Percentiles rank a stretch among this genome's conserved stretches.
These are phyloP conservation scores for Bombyx mandarina DNA, from an alignment of 1,140 invertebrate genomes.

Conservation along the genomic window DNA sequence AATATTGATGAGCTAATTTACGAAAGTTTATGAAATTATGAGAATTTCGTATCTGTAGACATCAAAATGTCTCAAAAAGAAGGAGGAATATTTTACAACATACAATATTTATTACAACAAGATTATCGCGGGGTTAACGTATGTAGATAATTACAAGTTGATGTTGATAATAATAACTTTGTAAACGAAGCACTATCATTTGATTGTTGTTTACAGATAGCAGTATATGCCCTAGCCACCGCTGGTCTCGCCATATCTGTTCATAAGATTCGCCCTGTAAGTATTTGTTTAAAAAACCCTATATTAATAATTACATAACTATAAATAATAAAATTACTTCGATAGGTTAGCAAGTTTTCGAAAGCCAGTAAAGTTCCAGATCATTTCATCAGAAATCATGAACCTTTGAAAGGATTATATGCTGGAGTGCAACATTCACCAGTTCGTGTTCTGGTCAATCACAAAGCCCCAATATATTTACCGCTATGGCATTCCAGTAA, in stretches of 20 bases:
- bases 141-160: slow-evolving; percentile 10
- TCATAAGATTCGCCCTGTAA: slow-evolving; percentile 67
- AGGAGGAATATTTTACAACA: slow-evolving; percentile 42
- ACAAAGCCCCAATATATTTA: slow-evolving; percentile 61
- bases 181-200: slow-evolving; percentile 13
- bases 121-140: slow-evolving; percentile 63
- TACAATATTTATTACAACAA: slow-evolving; percentile 47
- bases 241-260: slow-evolving; percentile 58
- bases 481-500: slow-evolving; percentile 69
- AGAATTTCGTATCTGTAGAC: slow-evolving; percentile 24
- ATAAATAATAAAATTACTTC: slow-evolving; percentile 17
- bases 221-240: slow-evolving; percentile 63
- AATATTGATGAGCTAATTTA: slow-evolving; percentile 57
- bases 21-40: slow-evolving; percentile 33
- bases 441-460: slow-evolving; percentile 52
- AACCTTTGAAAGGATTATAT: slow-evolving; percentile 49
- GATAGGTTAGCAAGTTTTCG: slow-evolving; percentile 69
- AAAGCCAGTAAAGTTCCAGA: slow-evolving; percentile 58
- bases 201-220: slow-evolving; percentile 56
- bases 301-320: slow-evolving; percentile 36
- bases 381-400: slow-evolving; percentile 59
- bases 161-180: too few species aligned
- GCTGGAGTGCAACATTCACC: slow-evolving; percentile 57
- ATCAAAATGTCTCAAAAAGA: slow-evolving; percentile 45
- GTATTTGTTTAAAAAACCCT: slow-evolving; percentile 10